Evolutionary conservation across 1,140 invertebrate species (phyloP), one percentile per base, ranked within the genome.

Genomic region (Pararge aegeria): DNA sequence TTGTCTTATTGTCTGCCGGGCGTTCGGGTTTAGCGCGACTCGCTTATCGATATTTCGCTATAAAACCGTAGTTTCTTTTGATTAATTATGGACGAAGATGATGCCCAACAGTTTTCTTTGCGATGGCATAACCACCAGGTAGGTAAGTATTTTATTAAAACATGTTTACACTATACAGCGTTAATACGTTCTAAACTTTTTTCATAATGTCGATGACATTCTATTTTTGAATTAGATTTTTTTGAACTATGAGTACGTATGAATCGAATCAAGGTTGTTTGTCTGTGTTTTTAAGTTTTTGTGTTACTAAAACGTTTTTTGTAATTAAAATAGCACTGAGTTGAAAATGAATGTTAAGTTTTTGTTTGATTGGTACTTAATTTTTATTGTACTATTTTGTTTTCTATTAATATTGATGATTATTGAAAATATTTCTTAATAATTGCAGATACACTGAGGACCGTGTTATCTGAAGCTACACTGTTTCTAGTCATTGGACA

Each of bases 61-160:
- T 64, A 61, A 54, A 49, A 63, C 5, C 13, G 20, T 61, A 66
- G 58, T 66, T 66, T 64, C 79, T 64, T 66, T 75, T 70, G 63
- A 68, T 74, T 70, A 69, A 65, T 65, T 56, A 91, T 90, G 89
- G 90, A 92, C 75, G 87, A 90, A 50, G 91, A 91, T 71, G 85
- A 91, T 68, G 91, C 94, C 73, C 93, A 94, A 83, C 94, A 95
- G 82, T 95, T 95, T 84, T 95, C 94, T 78, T 90, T 96, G 61
- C 91, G 94, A 82, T 96, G 95, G 95, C 94, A 95, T 83, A 95
- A 95, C 88, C 95, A 95, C 83, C 94, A 95, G 91, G 92, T 93
- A 89, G 88, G 85, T 89, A 68, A 89, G 83, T 89, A 85, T 65
- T 80, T 76, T 64, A 59, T 57, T 57, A 61, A 61, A 42, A 65